Evolutionary conservation across 1,140 invertebrate genomes (phyloP), one percentile per base, ranked within the genome.

Genomic region (Bemisia tabaci): DNA sequence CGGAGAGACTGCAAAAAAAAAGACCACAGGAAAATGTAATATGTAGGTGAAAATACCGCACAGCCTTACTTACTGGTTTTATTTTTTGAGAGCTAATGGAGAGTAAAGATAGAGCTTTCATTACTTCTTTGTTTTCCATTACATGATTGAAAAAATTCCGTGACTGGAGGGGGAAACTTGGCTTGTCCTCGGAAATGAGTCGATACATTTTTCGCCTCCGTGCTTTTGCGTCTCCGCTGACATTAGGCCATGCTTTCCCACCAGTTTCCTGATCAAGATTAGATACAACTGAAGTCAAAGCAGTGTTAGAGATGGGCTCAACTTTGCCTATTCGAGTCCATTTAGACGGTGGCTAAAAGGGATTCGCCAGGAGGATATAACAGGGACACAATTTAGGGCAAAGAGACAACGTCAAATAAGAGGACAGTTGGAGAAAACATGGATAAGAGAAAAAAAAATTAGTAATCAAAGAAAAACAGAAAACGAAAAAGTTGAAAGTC

Each of bases 121-220:
- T 80, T 65, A 97, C 85, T 75, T 97, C 94, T 75, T 97, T 96
- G 77, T 95, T 95, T 73, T 97, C 94, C 80, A 91, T 91, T 1
- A 96, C 89, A 71, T 88, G 83, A 66, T 80, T 85, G 75, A 88
- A 90, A 76, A 94, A 97, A 75, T 94, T 95, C 74, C 86, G 87
- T 26, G 86, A 82, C 77, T 94, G 89, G 64, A 86, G 80, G 0
- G 87, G 87, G 76, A 93, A 90, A 48, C 81, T 81, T 0, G 87
- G 87, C 67, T 87, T 87, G 71, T 91, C 88, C 72, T 92, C 90
- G 0, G 87, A 90, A 2, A 84, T 81, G 39, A 91, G 79, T 72
- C 87, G 83, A 73, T 90, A 92, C 25, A 92, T 80, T 73, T 85
- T 83, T 72, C 87, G 82, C 68, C 88, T 78, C 63, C 84, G 81